Base-by-base conservation (phyloP, 2,113 vertebrate species). In the Oryzias javanicus region DNA sequence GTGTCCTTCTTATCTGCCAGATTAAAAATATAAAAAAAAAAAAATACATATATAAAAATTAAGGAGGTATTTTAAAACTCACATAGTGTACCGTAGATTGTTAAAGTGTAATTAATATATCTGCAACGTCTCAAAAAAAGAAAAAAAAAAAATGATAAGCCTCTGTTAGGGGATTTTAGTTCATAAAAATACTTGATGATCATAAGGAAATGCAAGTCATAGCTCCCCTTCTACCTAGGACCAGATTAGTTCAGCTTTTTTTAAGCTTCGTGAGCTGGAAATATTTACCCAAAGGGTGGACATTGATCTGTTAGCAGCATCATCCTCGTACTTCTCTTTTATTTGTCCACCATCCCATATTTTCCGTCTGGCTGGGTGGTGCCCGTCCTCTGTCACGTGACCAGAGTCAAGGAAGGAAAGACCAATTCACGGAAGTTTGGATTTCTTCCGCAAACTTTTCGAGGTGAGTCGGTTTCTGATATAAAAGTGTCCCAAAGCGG, bases 391-490 rank as follows among this genome's bases (percentile, higher is more conserved):
- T 70, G 66, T 24, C 80, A 79, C 83, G 16, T 83, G 81, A 89
- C 87, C 83, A 64, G 58, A 51, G 12, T 12, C 35, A 2, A 35
- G 72, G 76, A 69, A 73, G 63, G 70, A 5, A 76, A 65, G 47
- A 48, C 80, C 42, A 3, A 14, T 25, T 44, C 58, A 18, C 14
- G 16, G 20, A 18, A 61, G 72, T 55, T 80, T 55, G 40, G 35
- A 29, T 25, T 63, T 80, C 59, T 82, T 78, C 79, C 72, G 64
- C 64, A 76, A 82, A 84, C 73, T 78, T 74, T 69, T 12, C 1
- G 15, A 82, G 87, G 87, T 89, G 82, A 88, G 87, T 89, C 19
- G 16, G 45, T 64, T 72, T 74, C 65, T 71, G 64, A 4, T 67
- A 4, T 12, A 55, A 64, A 74, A 24, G 7, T 25, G 16, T 67